phyloP scores from a whole-genome alignment of 2,113 vertebrate species.

The Hemiprocne comata region DNA sequence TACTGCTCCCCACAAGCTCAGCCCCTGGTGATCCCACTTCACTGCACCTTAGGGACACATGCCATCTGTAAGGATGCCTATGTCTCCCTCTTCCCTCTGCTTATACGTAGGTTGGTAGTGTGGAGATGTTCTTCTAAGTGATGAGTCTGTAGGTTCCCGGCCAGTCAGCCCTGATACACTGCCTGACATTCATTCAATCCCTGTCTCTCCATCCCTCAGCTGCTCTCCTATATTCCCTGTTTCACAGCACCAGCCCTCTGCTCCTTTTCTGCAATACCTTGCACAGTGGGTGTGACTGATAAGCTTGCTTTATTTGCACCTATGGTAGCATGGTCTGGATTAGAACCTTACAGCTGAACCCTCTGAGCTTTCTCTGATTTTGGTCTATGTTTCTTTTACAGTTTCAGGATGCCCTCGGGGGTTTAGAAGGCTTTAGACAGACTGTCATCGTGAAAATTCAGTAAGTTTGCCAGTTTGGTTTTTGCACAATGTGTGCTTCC shows the following conservation, averaged over 20 bases:
- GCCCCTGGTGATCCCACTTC: background rate
- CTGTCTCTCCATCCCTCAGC: background rate
- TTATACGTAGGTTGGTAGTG: fast-evolving
- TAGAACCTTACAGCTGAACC: background rate
- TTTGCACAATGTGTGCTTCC: background rate
- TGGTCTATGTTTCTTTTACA: constrained; percentile 21
- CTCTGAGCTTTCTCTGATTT: background rate
- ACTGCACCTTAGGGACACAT: background rate
- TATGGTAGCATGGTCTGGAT: background rate
- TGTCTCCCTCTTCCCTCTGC: background rate
- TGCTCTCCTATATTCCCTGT: background rate
- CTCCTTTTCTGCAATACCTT: background rate
- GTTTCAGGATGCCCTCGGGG: fast-evolving
- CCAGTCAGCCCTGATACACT: background rate
- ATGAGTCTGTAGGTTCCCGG: background rate
- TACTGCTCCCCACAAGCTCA: background rate
- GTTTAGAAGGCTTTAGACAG: fast-evolving
- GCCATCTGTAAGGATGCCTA: background rate
- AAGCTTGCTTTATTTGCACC: background rate
- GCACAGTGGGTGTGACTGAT: background rate
- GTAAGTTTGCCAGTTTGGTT: constrained; percentile 50
- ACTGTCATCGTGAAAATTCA: constrained; percentile 37
- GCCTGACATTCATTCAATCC: background rate
- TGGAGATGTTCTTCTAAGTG: fast-evolving
- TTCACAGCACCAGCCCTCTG: background rate